These are phyloP conservation scores for Limenitis camilla DNA, from an alignment of 2,888 invertebrate genomes.

Conservation along the genomic window DNA sequence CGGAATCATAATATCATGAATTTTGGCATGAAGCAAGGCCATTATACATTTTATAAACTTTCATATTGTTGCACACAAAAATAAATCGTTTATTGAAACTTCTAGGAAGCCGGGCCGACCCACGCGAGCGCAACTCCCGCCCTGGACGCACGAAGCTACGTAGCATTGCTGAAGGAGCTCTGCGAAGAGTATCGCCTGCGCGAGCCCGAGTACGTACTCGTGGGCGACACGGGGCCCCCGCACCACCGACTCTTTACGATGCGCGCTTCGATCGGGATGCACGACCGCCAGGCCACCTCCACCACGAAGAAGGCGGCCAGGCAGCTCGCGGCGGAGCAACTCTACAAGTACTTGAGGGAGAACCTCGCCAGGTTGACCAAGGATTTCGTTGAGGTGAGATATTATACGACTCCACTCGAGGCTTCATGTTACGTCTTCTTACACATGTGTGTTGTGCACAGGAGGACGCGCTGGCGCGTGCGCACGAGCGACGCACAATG, in stretches of 20 bases:
- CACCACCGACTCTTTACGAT: conserved; percentile 78
- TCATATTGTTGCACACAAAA: too few species aligned
- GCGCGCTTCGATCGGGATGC: conserved; percentile 69
- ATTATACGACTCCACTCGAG: not conserved
- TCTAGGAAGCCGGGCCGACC: conserved; percentile 4
- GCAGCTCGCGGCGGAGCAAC: conserved; percentile 73
- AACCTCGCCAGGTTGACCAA: conserved; percentile 46
- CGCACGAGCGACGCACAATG: conserved; percentile 34
- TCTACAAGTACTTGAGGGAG: conserved; percentile 52
- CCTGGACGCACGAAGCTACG: conserved; percentile 41
- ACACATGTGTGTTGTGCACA: conserved; percentile 24
- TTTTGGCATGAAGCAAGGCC: too few species aligned
- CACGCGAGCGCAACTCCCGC: conserved; percentile 16
- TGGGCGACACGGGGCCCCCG: conserved; percentile 79
- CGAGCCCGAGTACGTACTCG: conserved; percentile 66
- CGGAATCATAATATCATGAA: too few species aligned
- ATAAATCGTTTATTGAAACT: too few species aligned
- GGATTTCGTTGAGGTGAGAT: conserved; percentile 52
- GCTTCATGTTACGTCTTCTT: too few species aligned
- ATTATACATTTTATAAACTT: too few species aligned
- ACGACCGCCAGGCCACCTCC: conserved; percentile 70
- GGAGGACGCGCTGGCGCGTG: conserved; percentile 53
- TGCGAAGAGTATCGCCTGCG: conserved; percentile 68
- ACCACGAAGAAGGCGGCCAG: conserved; percentile 79
- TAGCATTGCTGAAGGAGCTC: conserved; percentile 59